A percentile compares a stretch with the other conserved stretches of the same genome.
phyloP scores from a whole-genome alignment of 1,140 invertebrate species.

The Pinna nobilis region DNA sequence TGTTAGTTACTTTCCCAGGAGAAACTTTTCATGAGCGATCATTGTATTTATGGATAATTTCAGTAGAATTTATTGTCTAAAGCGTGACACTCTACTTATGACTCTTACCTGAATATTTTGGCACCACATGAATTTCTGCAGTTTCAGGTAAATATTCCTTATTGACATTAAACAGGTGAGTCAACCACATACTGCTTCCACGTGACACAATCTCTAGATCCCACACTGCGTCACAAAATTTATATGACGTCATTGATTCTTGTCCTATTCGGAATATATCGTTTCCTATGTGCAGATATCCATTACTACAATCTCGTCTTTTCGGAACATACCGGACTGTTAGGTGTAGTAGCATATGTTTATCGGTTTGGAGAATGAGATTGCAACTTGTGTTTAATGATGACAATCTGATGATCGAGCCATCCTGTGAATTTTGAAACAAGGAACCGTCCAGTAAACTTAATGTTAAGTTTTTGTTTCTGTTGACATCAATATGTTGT shows the following conservation, averaged over 20 bases:
- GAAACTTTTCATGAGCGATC: no score
- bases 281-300: constrained; percentile 48
- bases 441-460: no score
- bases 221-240: constrained; percentile 34
- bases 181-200: constrained; percentile 47
- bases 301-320: not conserved
- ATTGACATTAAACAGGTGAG: constrained; percentile 18
- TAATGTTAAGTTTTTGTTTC: no score
- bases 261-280: constrained; percentile 32
- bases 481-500: no score
- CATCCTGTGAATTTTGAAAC: no score
- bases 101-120: constrained; percentile 25
- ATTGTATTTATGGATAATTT: no score
- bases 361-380: not conserved
- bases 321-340: constrained; percentile 7
- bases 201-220: constrained; percentile 45
- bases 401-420: no score
- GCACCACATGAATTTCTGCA: constrained; percentile 19
- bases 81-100: no score
- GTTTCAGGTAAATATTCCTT: not conserved
- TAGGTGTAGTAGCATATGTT: not conserved
- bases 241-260: constrained; percentile 48
- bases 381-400: no score
- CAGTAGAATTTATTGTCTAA: no score
- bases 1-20: no score